Conservation (phyloP, 1,140 invertebrate species). For the Vanessa tameamea region DNA sequence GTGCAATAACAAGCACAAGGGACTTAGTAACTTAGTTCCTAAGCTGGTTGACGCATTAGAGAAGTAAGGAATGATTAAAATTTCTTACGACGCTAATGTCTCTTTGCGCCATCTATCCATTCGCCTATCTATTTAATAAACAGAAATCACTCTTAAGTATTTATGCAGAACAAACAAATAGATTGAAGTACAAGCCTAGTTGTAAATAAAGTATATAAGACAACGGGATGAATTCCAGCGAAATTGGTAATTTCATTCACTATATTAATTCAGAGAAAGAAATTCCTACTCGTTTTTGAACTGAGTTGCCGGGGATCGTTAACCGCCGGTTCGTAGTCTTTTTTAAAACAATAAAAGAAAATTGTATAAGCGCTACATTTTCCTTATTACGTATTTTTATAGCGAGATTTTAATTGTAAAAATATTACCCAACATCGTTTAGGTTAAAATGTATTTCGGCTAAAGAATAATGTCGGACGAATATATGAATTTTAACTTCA, state of each 20-base stretch:
- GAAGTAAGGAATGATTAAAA: too few species aligned
- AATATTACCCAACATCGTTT: conserved; percentile 37
- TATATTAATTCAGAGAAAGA: conserved; percentile 26
- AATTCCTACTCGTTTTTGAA: conserved; percentile 24
- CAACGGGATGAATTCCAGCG: conserved; percentile 19
- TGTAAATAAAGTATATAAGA: conserved; percentile 15
- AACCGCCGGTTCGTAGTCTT: conserved; percentile 32
- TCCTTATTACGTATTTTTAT: conserved; percentile 27
- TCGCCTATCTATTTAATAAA: too few species aligned
- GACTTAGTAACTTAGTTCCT: too few species aligned
- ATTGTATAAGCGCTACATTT: conserved; percentile 32
- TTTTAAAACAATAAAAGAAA: conserved; percentile 43
- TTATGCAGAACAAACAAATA: background rate
- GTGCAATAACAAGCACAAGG: too few species aligned
- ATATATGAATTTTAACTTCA: conserved; percentile 39
- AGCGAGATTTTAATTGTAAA: conserved; percentile 39
- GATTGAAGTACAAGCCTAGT: background rate
- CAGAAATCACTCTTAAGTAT: background rate
- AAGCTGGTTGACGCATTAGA: too few species aligned
- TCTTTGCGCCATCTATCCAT: too few species aligned
- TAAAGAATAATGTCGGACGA: conserved; percentile 31
- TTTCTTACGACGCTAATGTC: too few species aligned
- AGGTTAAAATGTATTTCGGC: conserved; percentile 28
- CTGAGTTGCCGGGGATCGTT: conserved; percentile 22
- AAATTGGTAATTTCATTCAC: conserved; percentile 22